Conservation (phyloP, 2,797 vertebrate species). For the Melanogrammus aeglefinus region DNA sequence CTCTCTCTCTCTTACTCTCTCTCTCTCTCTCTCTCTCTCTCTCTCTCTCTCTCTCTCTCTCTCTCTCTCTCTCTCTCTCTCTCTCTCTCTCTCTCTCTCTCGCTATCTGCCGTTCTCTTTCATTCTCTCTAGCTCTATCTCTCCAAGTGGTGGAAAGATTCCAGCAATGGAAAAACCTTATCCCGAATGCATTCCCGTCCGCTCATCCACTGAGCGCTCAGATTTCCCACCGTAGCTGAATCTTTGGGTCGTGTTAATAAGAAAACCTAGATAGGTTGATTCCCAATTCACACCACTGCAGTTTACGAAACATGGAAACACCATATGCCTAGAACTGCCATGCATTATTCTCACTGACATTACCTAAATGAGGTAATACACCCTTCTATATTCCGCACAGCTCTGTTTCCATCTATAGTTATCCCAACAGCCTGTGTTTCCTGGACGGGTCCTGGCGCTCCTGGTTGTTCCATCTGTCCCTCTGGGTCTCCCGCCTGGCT, state of each 20-base stretch:
- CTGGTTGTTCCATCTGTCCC: not conserved
- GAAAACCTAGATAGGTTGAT: not conserved
- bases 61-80: too few species aligned
- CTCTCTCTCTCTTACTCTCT: too few species aligned
- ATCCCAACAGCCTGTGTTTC: not conserved
- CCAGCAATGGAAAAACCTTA: not conserved
- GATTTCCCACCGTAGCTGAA: not conserved
- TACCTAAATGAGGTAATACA: not conserved
- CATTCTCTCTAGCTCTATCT: not conserved
- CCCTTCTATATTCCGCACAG: not conserved
- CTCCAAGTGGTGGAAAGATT: not conserved
- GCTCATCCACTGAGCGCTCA: not conserved
- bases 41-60: too few species aligned
- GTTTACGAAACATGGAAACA: not conserved
- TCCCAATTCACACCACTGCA: not conserved
- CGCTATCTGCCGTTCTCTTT: too few species aligned
- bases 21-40: too few species aligned
- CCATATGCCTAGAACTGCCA: not conserved
- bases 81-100: not conserved
- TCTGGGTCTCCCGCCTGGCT: not conserved
- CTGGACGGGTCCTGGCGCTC: not conserved
- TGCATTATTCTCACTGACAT: not conserved
- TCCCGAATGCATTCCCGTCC: not conserved
- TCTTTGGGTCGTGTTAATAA: not conserved
- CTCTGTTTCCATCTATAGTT: not conserved